Percentiles rank a stretch among this genome's conserved stretches.
These are phyloP conservation scores for Chloroceryle amazona DNA, from an alignment of 2,797 vertebrate species.

Conservation along the genomic window DNA sequence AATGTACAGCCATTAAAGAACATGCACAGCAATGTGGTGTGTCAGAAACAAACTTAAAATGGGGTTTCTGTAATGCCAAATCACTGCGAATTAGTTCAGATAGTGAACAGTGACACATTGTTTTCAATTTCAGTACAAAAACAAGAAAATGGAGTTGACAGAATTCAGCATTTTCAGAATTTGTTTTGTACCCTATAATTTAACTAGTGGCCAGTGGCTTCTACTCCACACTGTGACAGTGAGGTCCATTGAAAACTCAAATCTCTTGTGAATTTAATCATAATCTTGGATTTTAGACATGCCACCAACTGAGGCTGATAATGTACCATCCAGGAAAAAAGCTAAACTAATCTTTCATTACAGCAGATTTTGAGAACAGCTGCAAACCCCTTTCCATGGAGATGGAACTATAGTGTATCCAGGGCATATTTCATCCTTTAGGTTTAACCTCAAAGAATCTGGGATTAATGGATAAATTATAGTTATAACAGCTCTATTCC, in stretches of 20 bases:
- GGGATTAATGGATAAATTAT: neutral
- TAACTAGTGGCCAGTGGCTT: neutral
- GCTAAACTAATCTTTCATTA: neutral
- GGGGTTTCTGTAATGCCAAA: slow-evolving; percentile 15
- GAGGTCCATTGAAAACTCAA: neutral
- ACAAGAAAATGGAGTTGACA: slow-evolving; percentile 11
- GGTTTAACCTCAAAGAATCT: neutral
- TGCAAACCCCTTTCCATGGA: neutral
- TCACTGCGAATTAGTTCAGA: slow-evolving; percentile 17
- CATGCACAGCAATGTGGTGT: neutral
- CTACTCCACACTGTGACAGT: neutral
- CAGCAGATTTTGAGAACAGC: neutral
- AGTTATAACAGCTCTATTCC: neutral
- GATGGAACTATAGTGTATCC: neutral
- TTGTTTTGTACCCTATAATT: neutral
- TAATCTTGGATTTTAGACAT: neutral
- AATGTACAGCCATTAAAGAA: slow-evolving; percentile 32
- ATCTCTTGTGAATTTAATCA: neutral
- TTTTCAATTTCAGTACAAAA: slow-evolving; percentile 25
- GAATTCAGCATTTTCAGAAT: slow-evolving; percentile 33
- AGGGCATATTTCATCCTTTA: neutral
- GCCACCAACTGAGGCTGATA: neutral
- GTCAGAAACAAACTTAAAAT: slow-evolving; percentile 50
- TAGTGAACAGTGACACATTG: slow-evolving; percentile 2
- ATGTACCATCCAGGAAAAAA: neutral